Conservation (phyloP, 1,140 invertebrate genomes). For the Mizuhopecten yessoensis region DNA sequence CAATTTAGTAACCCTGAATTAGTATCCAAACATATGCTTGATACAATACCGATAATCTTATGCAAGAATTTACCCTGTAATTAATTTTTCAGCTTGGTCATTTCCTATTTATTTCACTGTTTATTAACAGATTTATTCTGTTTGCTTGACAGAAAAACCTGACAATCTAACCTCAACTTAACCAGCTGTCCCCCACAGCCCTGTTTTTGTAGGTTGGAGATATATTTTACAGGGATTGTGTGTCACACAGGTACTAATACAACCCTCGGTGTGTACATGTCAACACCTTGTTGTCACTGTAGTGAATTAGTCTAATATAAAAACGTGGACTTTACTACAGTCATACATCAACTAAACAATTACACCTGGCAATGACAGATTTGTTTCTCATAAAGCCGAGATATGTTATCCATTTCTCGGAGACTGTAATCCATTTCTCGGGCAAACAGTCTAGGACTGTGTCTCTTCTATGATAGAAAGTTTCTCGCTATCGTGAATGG, state of each 20-base stretch:
- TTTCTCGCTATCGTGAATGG: not conserved
- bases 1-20: no score
- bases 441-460: not conserved
- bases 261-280: not conserved
- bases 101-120: not conserved
- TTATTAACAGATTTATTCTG: not conserved
- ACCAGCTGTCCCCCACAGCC: no score
- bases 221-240: not conserved
- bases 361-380: constrained; percentile 8
- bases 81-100: not conserved
- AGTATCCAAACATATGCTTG: no score
- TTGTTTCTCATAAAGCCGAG: not conserved
- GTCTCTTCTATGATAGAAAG: not conserved
- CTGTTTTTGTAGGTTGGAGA: no score
- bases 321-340: not conserved
- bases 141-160: not conserved
- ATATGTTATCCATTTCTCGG: not conserved
- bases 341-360: constrained; percentile 18
- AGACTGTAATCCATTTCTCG: not conserved
- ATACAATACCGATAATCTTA: no score
- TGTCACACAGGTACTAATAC: not conserved
- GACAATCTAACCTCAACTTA: not conserved
- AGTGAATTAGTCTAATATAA: constrained; percentile 20
- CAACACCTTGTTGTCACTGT: not conserved
- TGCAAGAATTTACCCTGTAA: not conserved